Conservation (phyloP, 2,888 invertebrate species). For the Agonopterix alstromeriana region DNA sequence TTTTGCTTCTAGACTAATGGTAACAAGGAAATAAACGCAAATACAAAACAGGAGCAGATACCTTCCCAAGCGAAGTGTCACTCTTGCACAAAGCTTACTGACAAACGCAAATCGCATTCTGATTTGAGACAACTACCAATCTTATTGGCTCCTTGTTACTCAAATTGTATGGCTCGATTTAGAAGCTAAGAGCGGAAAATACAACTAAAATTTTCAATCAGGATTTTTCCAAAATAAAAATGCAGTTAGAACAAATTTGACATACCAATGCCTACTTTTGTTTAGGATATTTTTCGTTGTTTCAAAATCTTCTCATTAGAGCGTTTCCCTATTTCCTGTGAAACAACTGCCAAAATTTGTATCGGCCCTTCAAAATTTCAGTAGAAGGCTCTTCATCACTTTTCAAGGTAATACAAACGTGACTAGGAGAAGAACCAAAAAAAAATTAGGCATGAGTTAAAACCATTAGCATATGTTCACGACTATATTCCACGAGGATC, state of each 20-base stretch:
- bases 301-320: not conserved
- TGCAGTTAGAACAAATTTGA: not conserved
- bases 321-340: not conserved
- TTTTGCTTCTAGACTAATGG: not conserved
- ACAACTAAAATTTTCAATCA: not conserved
- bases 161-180: conserved; percentile 22
- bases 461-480: too few species aligned
- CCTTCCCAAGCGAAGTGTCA: conserved; percentile 7
- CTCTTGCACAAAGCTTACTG: conserved; percentile 5
- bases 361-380: too few species aligned
- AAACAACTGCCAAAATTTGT: too few species aligned
- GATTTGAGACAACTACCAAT: conserved; percentile 41
- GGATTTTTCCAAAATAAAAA: not conserved
- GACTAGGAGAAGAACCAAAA: too few species aligned
- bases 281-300: not conserved
- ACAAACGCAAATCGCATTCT: conserved; percentile 48
- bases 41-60: not conserved
- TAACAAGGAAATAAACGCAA: conserved; percentile 1
- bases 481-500: too few species aligned
- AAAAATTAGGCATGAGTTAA: too few species aligned
- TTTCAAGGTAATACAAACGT: too few species aligned
- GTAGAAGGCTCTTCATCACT: too few species aligned
- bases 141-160: conserved; percentile 52
- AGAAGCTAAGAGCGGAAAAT: not conserved
- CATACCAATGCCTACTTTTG: not conserved